Evolutionary conservation across 37 sponge, comb jelly and placozoan species (phyloP).

Genomic region (Corticium candelabrum): DNA sequence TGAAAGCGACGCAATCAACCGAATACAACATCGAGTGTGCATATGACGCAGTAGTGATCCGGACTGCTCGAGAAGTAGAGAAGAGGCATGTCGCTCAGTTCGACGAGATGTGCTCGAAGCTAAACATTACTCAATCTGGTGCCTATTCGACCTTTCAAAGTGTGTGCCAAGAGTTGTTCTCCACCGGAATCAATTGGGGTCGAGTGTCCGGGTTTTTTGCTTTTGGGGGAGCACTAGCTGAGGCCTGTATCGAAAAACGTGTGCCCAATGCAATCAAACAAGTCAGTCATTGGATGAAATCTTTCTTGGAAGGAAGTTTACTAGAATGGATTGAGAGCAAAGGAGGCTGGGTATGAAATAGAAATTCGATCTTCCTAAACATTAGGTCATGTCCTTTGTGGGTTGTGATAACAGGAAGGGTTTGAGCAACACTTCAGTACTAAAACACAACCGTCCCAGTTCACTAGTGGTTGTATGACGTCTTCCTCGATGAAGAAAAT

Average conservation of each 20-base stretch:
- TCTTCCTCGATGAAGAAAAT: too few species aligned
- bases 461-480: too few species aligned
- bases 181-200: not conserved
- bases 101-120: not conserved
- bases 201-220: not conserved
- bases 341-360: not conserved
- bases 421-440: not conserved
- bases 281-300: not conserved
- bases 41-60: too few species aligned
- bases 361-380: too few species aligned
- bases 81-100: not conserved
- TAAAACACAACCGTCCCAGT: not conserved
- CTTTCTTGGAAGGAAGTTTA: not conserved
- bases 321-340: not conserved
- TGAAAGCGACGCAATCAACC: too few species aligned
- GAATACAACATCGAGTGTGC: too few species aligned
- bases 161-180: not conserved
- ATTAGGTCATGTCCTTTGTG: too few species aligned
- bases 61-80: not conserved
- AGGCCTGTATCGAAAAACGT: not conserved
- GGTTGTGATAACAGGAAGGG: too few species aligned
- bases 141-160: not conserved
- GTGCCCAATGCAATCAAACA: not conserved
- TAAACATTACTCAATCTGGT: not conserved
- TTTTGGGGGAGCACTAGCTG: not conserved